Evolutionary conservation across 2,113 vertebrate species (phyloP).

Genomic region (Oreochromis niloticus): DNA sequence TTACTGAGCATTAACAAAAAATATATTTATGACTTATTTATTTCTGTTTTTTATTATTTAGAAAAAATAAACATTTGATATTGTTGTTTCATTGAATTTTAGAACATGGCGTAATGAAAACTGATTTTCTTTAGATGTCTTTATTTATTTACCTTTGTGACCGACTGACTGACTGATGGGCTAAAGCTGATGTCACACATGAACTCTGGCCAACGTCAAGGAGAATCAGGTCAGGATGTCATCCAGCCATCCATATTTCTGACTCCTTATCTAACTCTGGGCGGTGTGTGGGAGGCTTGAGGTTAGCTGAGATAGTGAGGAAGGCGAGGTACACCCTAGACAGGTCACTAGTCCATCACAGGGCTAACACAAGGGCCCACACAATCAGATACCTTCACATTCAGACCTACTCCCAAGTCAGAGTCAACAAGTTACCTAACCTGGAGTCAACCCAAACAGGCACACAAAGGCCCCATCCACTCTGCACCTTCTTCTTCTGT

Average conservation of each 20-base stretch:
- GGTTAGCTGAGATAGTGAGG: background rate
- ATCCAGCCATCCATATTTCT: background rate
- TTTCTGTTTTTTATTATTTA: background rate
- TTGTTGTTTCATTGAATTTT: background rate
- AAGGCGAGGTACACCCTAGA: background rate
- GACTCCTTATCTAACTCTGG: background rate
- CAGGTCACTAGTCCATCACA: background rate
- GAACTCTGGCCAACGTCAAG: background rate
- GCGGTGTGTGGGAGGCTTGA: background rate
- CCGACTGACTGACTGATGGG: background rate
- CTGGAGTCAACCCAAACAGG: background rate
- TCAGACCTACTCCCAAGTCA: background rate
- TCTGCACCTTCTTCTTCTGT: background rate
- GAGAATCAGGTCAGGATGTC: background rate
- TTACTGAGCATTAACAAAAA: background rate
- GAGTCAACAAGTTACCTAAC: background rate
- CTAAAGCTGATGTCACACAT: background rate
- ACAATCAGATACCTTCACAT: background rate
- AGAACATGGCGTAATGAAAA: background rate
- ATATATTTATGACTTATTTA: background rate
- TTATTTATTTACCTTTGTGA: background rate
- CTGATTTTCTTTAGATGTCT: background rate
- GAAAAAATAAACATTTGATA: background rate
- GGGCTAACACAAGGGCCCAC: background rate
- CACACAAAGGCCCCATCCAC: background rate